A percentile compares a stretch with the other conserved stretches of the same genome.
Evolutionary conservation across 1,140 invertebrate genomes (phyloP).

Genomic region (Heliconius melpomene): DNA sequence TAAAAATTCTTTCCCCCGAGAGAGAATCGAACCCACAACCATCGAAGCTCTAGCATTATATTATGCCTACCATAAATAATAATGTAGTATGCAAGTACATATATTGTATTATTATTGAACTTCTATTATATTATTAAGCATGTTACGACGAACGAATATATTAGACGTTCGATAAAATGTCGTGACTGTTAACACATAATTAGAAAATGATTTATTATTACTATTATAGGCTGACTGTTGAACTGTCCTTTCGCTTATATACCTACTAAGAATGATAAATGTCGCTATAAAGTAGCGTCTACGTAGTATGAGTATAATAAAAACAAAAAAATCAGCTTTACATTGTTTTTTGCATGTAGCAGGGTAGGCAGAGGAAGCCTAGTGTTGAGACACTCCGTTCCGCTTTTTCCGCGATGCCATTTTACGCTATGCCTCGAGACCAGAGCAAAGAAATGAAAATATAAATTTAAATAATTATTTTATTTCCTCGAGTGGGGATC

Average conservation of each 20-base stretch:
- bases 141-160: neutral
- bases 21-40: no score
- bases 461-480: no score
- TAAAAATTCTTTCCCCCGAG: no score
- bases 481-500: no score
- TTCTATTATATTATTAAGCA: neutral
- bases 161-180: neutral
- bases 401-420: no score
- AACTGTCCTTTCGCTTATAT: conserved; percentile 15
- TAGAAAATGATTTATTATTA: conserved; percentile 28
- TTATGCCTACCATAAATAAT: neutral
- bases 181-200: conserved; percentile 22
- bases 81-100: neutral
- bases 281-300: neutral
- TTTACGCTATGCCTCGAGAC: no score
- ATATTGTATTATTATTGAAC: neutral
- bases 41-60: neutral
- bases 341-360: no score
- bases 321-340: neutral
- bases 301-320: neutral
- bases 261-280: neutral
- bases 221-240: neutral
- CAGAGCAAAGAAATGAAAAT: no score
- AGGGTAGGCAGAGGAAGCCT: no score
- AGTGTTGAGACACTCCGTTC: no score